Base-by-base conservation (phyloP, 2,113 vertebrate species). In the Macquaria australasica region DNA sequence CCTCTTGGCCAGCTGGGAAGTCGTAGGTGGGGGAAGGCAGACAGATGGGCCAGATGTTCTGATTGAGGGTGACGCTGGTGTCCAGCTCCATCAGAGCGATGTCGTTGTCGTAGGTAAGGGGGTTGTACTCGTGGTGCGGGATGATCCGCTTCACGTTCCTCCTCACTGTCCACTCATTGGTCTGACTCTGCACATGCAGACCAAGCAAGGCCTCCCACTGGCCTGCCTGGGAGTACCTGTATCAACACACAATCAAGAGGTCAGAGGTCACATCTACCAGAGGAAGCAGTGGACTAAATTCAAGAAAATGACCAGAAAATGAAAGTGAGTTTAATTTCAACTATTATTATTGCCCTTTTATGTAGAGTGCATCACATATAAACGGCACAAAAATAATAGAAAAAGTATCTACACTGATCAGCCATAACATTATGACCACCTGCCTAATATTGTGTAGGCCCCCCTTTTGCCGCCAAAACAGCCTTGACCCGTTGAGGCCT, bases 201-300 rank as follows among this genome's bases (percentile, higher is more conserved):
- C 98, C 98, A 80, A 98, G 80, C 69, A 93, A 91, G 28, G 96
- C 97, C 0, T 95, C 96, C 97, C 97, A 98, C 11, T 89, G 16
- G 20, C 58, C 81, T 1, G 94, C 77, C 5, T 81, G 79, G 0
- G 93, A 92, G 63, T 91, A 92, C 70, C 95, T 95, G 87, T 25
- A 51, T 5, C 50, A 0, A 8, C 5, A 69, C 43, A 76, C 23
- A 58, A 0, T 6, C 12, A 20, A 0, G 21, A 34, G 45, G 66
- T 76, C 80, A 85, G 64, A 60, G 68, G 48, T 79, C 62, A 48
- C 39, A 7, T 34, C 56, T 23, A 10, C n/a, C 2, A 4, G 11
- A 31, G 25, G 56, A 53, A 23, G 7, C 11, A 53, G 34, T 34
- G 34, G 34, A 34, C 2, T 34, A 3, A 21, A 5, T 2, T 43